phyloP scores from a whole-genome alignment of 2,797 vertebrate species.

The Harpagifer antarcticus region DNA sequence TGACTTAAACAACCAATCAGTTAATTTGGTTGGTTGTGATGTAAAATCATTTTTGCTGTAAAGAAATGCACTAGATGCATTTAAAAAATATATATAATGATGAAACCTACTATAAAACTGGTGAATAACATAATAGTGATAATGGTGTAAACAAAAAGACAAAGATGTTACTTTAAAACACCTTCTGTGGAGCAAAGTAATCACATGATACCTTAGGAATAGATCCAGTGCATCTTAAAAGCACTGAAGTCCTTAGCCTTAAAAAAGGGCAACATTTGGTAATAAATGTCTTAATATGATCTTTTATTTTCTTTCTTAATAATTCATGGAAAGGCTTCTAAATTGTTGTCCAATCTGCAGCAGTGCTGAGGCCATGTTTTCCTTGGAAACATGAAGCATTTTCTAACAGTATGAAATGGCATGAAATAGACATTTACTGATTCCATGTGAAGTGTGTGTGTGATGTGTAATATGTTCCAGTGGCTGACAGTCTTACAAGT shows the following conservation, averaged over 20 bases:
- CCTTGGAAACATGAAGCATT: not conserved
- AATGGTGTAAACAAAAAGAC: not conserved
- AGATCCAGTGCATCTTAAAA: too few species aligned
- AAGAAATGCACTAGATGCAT: not conserved
- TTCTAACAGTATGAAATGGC: not conserved
- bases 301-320: too few species aligned
- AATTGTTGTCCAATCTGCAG: not conserved
- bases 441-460: not conserved
- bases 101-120: not conserved
- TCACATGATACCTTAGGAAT: too few species aligned
- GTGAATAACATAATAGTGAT: not conserved
- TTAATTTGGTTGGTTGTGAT: not conserved
- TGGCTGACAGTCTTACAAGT: constrained; percentile 1
- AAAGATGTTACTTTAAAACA: too few species aligned
- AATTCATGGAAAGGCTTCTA: too few species aligned
- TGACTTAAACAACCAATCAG: not conserved
- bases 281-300: too few species aligned
- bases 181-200: too few species aligned
- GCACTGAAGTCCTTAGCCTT: too few species aligned
- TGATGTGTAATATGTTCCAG: not conserved
- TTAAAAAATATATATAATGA: too few species aligned
- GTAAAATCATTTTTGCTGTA: not conserved
- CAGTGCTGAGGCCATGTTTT: not conserved
- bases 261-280: too few species aligned
- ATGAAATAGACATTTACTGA: not conserved